Percentiles rank a stretch among this genome's conserved stretches.
Evolutionary conservation across 1,140 invertebrate genomes (phyloP).

Genomic region (Drosophila tani): DNA sequence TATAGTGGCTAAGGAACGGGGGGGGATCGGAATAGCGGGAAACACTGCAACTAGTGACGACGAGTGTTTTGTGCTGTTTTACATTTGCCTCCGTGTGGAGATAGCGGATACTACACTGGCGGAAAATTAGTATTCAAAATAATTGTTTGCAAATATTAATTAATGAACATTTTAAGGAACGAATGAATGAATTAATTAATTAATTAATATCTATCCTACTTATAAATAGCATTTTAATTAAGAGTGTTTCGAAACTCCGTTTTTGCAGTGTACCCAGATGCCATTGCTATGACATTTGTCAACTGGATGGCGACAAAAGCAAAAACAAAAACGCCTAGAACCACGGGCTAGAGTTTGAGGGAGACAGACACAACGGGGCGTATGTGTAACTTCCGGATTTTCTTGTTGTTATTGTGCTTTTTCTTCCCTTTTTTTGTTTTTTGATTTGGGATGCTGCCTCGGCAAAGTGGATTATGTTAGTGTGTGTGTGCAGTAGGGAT

Average conservation of each 20-base stretch:
- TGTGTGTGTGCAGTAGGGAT: slow-evolving; percentile 44
- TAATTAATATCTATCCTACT: too few species aligned
- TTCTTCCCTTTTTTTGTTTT: slow-evolving; percentile 10
- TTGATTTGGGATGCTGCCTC: slow-evolving; percentile 35
- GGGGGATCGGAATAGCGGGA: background rate
- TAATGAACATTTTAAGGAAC: background rate
- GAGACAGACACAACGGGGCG: slow-evolving; percentile 57
- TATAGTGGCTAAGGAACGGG: slow-evolving; percentile 19
- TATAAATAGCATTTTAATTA: background rate
- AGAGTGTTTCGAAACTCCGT: background rate
- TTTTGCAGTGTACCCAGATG: slow-evolving; percentile 19
- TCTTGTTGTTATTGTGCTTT: slow-evolving; percentile 44
- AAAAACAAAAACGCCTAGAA: slow-evolving; percentile 26
- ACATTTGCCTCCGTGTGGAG: slow-evolving; percentile 49
- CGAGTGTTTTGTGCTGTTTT: slow-evolving; percentile 78
- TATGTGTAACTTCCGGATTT: slow-evolving; percentile 77
- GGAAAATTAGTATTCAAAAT: background rate
- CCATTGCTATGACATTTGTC: slow-evolving; percentile 73
- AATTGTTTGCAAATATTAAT: too few species aligned
- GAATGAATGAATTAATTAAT: too few species aligned
- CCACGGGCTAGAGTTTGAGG: slow-evolving; percentile 8
- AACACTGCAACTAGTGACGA: slow-evolving; percentile 45
- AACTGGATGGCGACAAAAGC: slow-evolving; percentile 53
- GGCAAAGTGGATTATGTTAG: slow-evolving; percentile 71
- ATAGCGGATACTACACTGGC: slow-evolving; percentile 11